Evolutionary conservation across 2,888 invertebrate genomes (phyloP), one percentile per base, ranked within the genome.

Genomic region (Villa cingulata): DNA sequence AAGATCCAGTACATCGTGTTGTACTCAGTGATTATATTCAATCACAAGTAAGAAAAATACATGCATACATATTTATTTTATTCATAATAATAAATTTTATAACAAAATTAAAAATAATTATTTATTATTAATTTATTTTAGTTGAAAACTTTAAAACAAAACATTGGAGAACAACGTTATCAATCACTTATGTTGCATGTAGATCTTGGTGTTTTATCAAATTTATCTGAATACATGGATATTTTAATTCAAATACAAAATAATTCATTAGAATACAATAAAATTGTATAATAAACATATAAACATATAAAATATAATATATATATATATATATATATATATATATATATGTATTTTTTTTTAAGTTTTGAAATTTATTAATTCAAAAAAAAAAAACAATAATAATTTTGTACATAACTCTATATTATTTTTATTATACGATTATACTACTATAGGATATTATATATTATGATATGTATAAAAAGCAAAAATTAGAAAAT

Each of bases 1-100:
- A 75, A 46, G 91, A 94, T 71, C 87, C 88, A 32, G 84, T 92
- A 18, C 83, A 86, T 62, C 80, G 77, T 46, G 78, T 87, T 39
- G 82, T 83, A 50, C 72, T 92, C 44, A 75, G 80, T 54, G 79
- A 80, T 56, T 82, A 80, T 58, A 72, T 83, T 39, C 80, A 81
- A 58, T 77, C 75, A 57, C 85, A 86, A 74, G 80, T 84, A 63
- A 66, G 12, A 32, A 32, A 32, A 32, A 32, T 12, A 32, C 1
- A 32, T 32, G 3, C 12, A 2, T 27, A 27, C 10, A 43, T 45
- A 41, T 48, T 29, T 51, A 32, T 49, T 48, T 47, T 45, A 45
- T 50, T 27, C 15, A 5, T 4, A 29, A 37, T 1, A 16, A 16
- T n/a, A 27, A 10, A 27, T 27, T 41, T 23, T 4, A 42, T 23